Conservation (phyloP, 2,888 invertebrate species). For the Trimorus sp. region DNA sequence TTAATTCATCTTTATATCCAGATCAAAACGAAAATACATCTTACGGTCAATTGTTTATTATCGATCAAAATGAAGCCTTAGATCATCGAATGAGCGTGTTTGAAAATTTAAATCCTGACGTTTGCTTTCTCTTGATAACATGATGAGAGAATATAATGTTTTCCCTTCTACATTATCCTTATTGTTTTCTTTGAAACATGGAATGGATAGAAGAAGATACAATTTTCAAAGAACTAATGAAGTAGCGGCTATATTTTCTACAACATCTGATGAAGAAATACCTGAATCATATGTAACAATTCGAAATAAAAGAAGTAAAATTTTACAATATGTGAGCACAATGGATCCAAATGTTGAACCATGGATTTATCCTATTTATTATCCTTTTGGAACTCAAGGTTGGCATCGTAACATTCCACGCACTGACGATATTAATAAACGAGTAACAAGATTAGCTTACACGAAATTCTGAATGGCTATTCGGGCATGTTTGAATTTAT, state of each 20-base stretch:
- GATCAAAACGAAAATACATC: conserved; percentile 41
- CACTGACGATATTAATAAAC: neutral
- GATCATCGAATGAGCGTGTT: conserved; percentile 4
- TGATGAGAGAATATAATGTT: conserved; percentile 52
- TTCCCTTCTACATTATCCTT: neutral
- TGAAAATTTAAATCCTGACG: conserved; percentile 29
- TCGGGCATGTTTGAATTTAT: neutral
- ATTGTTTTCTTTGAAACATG: conserved; percentile 3
- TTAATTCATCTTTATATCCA: conserved; percentile 56
- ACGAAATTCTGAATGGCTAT: conserved; percentile 15
- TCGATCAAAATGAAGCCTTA: conserved; percentile 63
- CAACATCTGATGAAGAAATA: conserved; percentile 4
- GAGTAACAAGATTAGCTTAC: conserved; percentile 8
- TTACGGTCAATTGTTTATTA: conserved; percentile 64
- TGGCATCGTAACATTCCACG: neutral
- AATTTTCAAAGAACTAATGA: conserved; percentile 14
- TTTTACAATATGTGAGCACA: neutral
- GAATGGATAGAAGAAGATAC: conserved; percentile 17
- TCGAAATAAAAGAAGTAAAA: neutral
- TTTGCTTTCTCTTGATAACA: conserved; percentile 47
- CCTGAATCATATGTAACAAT: conserved; percentile 41
- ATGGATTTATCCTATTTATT: neutral
- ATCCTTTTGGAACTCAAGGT: conserved; percentile 2
- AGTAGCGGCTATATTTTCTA: conserved; percentile 16
- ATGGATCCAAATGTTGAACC: conserved; percentile 12